Conservation (phyloP, 2,888 invertebrate genomes). For the Dicyrtomina minuta region DNA sequence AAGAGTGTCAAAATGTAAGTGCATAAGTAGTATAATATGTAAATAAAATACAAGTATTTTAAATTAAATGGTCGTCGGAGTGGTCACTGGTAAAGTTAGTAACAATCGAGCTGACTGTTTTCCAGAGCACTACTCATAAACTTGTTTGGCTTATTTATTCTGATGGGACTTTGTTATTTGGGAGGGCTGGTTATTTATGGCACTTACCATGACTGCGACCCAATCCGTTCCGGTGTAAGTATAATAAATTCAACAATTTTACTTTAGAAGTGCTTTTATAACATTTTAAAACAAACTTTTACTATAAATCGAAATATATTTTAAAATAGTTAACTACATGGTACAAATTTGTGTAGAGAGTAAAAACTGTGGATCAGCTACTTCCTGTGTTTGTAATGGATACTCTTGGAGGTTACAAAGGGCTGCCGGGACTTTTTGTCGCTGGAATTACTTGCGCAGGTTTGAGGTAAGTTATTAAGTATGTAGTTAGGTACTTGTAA, state of each 20-base stretch:
- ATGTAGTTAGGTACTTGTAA: neutral
- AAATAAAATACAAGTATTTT: too few relatives aligned
- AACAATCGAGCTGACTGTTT: neutral
- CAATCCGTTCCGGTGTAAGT: conserved; percentile 32
- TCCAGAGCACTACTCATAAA: conserved; percentile 49
- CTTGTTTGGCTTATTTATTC: conserved; percentile 46
- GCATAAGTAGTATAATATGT: too few relatives aligned
- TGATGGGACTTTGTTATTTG: conserved; percentile 50
- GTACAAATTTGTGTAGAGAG: conserved; percentile 60
- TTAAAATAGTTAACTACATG: too few relatives aligned
- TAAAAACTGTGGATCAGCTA: conserved; percentile 66
- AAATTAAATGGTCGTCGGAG: neutral
- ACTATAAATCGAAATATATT: too few relatives aligned
- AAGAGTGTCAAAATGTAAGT: conserved; percentile 42
- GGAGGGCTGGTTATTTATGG: conserved; percentile 51
- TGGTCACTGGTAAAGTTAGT: too few relatives aligned
- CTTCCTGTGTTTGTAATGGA: conserved; percentile 88
- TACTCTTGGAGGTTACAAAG: conserved; percentile 71
- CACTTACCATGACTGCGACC: conserved; percentile 49
- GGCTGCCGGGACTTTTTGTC: conserved; percentile 63
- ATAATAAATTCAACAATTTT: neutral
- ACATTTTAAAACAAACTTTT: too few relatives aligned
- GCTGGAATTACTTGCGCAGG: conserved; percentile 50
- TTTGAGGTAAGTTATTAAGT: conserved; percentile 38
- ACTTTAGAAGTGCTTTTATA: too few relatives aligned